phyloP scores from a whole-genome alignment of 2,888 invertebrate genomes.

The Eupelmus urozonus region DNA sequence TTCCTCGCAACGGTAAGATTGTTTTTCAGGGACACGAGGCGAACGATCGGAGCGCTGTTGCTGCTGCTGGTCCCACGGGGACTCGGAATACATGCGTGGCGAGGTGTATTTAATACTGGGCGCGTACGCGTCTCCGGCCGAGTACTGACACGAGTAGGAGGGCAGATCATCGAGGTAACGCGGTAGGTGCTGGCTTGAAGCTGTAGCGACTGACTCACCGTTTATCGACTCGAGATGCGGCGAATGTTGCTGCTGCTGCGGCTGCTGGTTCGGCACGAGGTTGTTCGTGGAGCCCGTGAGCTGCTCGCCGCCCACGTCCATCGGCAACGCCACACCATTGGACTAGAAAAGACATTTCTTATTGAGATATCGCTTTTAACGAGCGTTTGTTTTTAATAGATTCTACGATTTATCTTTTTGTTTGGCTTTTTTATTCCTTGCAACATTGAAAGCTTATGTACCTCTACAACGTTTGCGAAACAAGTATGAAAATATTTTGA shows the following conservation, averaged over 20 bases:
- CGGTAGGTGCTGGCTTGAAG: conserved; percentile 39
- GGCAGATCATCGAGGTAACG: conserved; percentile 53
- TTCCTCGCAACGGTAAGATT: conserved; percentile 72
- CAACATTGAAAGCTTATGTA: not conserved
- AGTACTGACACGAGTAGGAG: conserved; percentile 53
- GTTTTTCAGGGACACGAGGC: conserved; percentile 59
- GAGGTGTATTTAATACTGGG: conserved; percentile 48
- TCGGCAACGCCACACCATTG: conserved; percentile 61
- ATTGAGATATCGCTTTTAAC: not conserved
- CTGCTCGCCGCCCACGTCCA: conserved; percentile 69
- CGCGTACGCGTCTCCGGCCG: conserved; percentile 51
- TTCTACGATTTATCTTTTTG: not conserved
- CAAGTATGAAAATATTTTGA: not conserved
- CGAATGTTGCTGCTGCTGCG: conserved; percentile 65
- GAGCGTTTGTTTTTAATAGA: not conserved
- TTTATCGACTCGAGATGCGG: conserved; percentile 74
- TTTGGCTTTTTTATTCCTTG: not conserved
- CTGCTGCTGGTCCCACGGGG: conserved; percentile 44
- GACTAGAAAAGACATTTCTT: conserved; percentile 36
- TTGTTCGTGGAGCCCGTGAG: conserved; percentile 75
- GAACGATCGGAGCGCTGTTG: not conserved
- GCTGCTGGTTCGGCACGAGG: conserved; percentile 71
- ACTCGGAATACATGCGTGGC: conserved; percentile 48
- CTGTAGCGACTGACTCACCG: conserved; percentile 72
- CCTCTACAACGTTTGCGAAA: no score